Evolutionary conservation across 2,888 invertebrate genomes (phyloP).

Genomic region (Bibio marci): DNA sequence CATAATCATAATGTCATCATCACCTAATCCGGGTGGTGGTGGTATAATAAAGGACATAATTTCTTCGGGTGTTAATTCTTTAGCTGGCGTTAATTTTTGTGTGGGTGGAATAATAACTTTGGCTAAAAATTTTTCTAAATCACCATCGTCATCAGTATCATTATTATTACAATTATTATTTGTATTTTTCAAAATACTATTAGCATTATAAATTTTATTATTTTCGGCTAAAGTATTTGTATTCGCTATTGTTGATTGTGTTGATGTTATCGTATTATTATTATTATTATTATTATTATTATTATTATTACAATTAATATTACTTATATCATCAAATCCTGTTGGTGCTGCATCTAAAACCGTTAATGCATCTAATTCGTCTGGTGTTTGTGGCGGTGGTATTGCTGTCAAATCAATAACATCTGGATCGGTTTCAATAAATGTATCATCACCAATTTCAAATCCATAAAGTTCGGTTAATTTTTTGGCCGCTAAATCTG

Average conservation of each 20-base stretch:
- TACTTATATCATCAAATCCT: constrained; percentile 48
- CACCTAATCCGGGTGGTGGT: constrained; percentile 47
- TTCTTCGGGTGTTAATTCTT: constrained; percentile 65
- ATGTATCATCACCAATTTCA: constrained; percentile 28
- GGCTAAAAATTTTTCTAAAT: constrained; percentile 69
- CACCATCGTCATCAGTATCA: constrained; percentile 19
- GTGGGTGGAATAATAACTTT: constrained; percentile 63
- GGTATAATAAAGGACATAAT: constrained; percentile 75
- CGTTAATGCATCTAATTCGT: constrained; percentile 56
- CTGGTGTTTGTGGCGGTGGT: constrained; percentile 73
- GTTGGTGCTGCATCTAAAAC: constrained; percentile 56
- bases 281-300: constrained; percentile 15
- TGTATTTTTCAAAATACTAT: too few species aligned
- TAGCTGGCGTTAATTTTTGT: constrained; percentile 52
- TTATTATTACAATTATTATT: constrained; percentile 15
- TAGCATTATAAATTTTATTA: too few species aligned
- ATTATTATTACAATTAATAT: background rate
- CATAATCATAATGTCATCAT: constrained; percentile 13
- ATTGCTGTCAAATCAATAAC: constrained; percentile 77
- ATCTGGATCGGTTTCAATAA: constrained; percentile 58
- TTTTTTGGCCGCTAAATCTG: constrained; percentile 27
- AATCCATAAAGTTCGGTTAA: constrained; percentile 28
- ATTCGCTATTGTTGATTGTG: too few species aligned
- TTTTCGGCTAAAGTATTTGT: too few species aligned
- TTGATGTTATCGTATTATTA: constrained; percentile 14